phyloP scores from a whole-genome alignment of 2,113 vertebrate genomes.

The western clawed frog (Xenopus tropicalis) region DNA sequence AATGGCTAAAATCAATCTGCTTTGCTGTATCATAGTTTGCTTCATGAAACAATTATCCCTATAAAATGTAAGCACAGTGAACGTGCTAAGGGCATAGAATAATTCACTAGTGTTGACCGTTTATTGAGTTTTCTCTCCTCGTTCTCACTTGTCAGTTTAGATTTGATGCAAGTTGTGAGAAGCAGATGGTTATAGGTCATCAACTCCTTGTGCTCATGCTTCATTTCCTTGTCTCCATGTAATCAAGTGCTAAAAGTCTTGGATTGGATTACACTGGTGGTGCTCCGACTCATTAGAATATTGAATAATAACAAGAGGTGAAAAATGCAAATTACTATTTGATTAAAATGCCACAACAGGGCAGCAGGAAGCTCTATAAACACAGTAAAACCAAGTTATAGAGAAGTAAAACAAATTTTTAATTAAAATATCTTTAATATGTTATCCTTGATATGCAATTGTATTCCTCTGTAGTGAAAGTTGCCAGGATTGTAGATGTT shows the following conservation, averaged over 20 bases:
- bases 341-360: not conserved
- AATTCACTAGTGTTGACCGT: constrained; percentile 8
- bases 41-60: constrained; percentile 9
- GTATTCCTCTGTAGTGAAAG: too few species aligned
- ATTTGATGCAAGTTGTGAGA: not conserved
- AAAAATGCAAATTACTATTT: not conserved
- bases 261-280: not conserved
- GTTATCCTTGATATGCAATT: too few species aligned
- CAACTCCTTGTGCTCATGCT: not conserved
- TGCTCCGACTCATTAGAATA: not conserved
- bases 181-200: constrained; percentile 20
- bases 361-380: not conserved
- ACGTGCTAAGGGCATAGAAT: not conserved
- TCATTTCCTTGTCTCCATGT: constrained; percentile 6
- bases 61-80: not conserved
- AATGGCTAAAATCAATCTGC: not conserved
- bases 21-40: not conserved
- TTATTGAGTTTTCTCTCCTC: constrained; percentile 13
- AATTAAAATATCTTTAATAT: too few species aligned
- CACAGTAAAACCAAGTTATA: too few species aligned
- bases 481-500: too few species aligned
- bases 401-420: too few species aligned
- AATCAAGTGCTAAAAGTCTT: not conserved
- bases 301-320: not conserved
- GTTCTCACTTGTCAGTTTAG: constrained; percentile 10